Conservation (phyloP, 1,140 invertebrate species). For the Tetragonula clypearis region DNA sequence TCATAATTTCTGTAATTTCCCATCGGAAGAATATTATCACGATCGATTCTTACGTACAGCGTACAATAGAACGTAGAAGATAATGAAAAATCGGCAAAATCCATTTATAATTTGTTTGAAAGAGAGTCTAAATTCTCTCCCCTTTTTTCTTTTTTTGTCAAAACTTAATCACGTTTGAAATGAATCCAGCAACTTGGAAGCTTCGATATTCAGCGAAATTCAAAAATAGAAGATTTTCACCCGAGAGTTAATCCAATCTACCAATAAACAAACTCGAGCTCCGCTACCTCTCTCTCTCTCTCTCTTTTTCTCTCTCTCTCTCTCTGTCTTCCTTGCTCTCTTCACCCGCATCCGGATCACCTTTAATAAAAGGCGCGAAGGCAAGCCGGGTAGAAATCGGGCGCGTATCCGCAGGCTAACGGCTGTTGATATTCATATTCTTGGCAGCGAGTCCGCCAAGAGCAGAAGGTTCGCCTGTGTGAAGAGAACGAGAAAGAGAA, state of each 20-base stretch:
- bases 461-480: conserved; percentile 18
- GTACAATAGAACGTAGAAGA: too few relatives aligned
- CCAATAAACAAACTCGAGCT: not conserved
- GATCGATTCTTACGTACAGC: too few relatives aligned
- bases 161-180: not conserved
- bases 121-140: too few relatives aligned
- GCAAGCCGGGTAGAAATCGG: conserved; percentile 13
- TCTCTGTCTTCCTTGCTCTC: too few relatives aligned
- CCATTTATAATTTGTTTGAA: too few relatives aligned
- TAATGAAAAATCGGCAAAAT: too few relatives aligned
- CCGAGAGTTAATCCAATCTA: not conserved
- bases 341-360: not conserved
- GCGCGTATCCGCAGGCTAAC: conserved; percentile 28
- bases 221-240: not conserved
- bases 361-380: conserved; percentile 17
- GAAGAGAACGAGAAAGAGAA: conserved; percentile 41
- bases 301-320: too few relatives aligned
- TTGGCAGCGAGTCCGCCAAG: conserved; percentile 59
- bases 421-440: conserved; percentile 73
- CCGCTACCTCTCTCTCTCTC: too few relatives aligned
- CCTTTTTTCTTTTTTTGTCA: too few relatives aligned
- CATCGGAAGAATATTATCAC: too few relatives aligned
- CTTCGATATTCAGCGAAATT: not conserved
- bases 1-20: too few relatives aligned
- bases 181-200: not conserved